phyloP scores from a whole-genome alignment of 1,140 invertebrate species.

The Drosophila sucinea region DNA sequence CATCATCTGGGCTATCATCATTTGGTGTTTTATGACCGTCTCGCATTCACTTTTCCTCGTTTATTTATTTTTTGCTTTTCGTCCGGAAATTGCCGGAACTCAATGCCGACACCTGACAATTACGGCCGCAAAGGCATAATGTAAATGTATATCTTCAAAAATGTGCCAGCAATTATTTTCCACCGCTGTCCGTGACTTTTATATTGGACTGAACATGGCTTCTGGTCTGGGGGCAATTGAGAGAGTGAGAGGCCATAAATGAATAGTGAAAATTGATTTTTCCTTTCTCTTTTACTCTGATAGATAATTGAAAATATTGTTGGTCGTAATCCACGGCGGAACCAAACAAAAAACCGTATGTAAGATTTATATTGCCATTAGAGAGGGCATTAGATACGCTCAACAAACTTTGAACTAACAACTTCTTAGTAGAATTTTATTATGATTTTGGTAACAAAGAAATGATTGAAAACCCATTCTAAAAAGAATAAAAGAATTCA shows the following conservation, averaged over 20 bases:
- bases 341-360: not conserved
- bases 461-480: too few relatives aligned
- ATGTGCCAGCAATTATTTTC: slow-evolving; percentile 43
- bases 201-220: not conserved
- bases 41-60: slow-evolving; percentile 46
- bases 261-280: slow-evolving; percentile 33
- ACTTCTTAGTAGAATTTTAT: too few relatives aligned
- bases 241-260: slow-evolving; percentile 24
- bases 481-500: too few relatives aligned
- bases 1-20: slow-evolving; percentile 17
- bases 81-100: slow-evolving; percentile 74
- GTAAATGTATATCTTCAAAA: slow-evolving; percentile 28
- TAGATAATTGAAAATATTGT: slow-evolving; percentile 5
- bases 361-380: not conserved
- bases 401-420: not conserved
- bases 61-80: slow-evolving; percentile 36
- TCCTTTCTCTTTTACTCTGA: not conserved
- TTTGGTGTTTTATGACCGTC: slow-evolving; percentile 58
- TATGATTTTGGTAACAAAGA: too few relatives aligned
- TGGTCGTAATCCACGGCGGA: not conserved
- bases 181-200: slow-evolving; percentile 44
- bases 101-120: slow-evolving; percentile 72
- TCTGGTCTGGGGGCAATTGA: slow-evolving; percentile 29
- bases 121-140: slow-evolving; percentile 65
- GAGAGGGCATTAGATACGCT: not conserved